Percentiles rank a stretch among this genome's conserved stretches.
These are phyloP conservation scores for Drosophila pruinosa DNA, from an alignment of 1,140 invertebrate genomes.

Conservation along the genomic window DNA sequence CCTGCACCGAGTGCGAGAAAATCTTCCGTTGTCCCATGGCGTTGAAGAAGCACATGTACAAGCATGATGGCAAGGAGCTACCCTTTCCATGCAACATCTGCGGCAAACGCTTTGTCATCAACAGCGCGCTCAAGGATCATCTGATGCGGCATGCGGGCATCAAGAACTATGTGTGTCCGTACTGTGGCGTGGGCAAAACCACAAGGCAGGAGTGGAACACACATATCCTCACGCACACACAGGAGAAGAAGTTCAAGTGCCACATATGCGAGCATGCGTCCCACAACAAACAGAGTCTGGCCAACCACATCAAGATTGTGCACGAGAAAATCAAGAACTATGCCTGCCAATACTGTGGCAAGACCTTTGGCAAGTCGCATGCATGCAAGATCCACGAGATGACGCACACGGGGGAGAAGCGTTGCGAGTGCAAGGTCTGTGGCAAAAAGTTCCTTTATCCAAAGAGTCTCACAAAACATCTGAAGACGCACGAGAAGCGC, in stretches of 20 bases:
- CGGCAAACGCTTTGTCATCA: constrained; percentile 82
- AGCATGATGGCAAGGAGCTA: constrained; percentile 84
- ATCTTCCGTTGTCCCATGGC: constrained; percentile 78
- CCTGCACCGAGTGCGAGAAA: constrained; percentile 76
- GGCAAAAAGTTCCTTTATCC: constrained; percentile 78
- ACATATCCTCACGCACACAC: constrained; percentile 76
- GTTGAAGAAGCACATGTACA: constrained; percentile 84
- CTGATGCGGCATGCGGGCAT: constrained; percentile 79
- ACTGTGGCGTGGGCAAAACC: constrained; percentile 79
- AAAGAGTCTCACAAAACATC: constrained; percentile 77
- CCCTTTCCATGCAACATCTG: constrained; percentile 85
- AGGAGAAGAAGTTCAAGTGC: constrained; percentile 81
- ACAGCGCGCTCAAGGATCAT: constrained; percentile 76
- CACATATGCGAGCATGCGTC: constrained; percentile 75
- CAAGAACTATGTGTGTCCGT: constrained; percentile 78
- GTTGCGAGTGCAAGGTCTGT: constrained; percentile 79
- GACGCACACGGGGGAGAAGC: constrained; percentile 84
- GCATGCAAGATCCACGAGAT: constrained; percentile 81
- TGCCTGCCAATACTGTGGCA: constrained; percentile 77
- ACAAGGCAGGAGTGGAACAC: constrained; percentile 79
- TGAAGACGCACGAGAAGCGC: constrained; percentile 80
- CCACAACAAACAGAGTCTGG: constrained; percentile 74
- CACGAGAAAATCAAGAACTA: constrained; percentile 81
- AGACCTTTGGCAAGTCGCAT: constrained; percentile 80
- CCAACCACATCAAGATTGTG: constrained; percentile 78